A percentile compares a stretch with the other conserved stretches of the same genome.
Conservation (phyloP, 2,113 vertebrate species). For the Scolopax mira region DNA sequence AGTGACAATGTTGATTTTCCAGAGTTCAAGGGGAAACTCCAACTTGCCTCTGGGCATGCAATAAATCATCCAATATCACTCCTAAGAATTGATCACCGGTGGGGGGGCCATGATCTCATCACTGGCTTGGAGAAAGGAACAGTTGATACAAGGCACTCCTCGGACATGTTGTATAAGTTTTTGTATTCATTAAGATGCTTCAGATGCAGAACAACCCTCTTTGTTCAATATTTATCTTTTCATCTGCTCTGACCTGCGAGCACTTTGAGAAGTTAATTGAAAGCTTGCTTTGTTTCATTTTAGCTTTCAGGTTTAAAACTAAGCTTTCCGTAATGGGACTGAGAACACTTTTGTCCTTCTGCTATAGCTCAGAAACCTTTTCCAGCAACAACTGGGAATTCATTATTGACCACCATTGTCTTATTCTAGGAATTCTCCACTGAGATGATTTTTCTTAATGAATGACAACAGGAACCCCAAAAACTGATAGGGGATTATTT, state of each 20-base stretch:
- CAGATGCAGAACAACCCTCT: constrained; percentile 25
- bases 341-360: constrained; percentile 23
- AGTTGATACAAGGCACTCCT: background rate
- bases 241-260: constrained; percentile 48
- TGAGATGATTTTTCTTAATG: background rate
- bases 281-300: constrained; percentile 47
- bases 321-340: background rate
- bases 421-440: constrained; percentile 31
- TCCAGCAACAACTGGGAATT: constrained; percentile 18
- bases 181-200: constrained; percentile 44
- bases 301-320: constrained; percentile 32
- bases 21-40: background rate
- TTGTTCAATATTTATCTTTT: constrained; percentile 60
- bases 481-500: background rate
- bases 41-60: background rate
- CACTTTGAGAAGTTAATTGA: constrained; percentile 54
- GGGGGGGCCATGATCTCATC: background rate
- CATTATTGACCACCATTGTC: background rate
- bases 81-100: background rate
- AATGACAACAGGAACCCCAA: background rate
- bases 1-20: background rate
- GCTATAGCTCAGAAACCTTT: background rate
- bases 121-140: background rate
- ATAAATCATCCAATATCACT: background rate
- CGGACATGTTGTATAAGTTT: background rate